Evolutionary conservation across 1,140 invertebrate genomes (phyloP).

Genomic region (Pseudomyrmex concolor): DNA sequence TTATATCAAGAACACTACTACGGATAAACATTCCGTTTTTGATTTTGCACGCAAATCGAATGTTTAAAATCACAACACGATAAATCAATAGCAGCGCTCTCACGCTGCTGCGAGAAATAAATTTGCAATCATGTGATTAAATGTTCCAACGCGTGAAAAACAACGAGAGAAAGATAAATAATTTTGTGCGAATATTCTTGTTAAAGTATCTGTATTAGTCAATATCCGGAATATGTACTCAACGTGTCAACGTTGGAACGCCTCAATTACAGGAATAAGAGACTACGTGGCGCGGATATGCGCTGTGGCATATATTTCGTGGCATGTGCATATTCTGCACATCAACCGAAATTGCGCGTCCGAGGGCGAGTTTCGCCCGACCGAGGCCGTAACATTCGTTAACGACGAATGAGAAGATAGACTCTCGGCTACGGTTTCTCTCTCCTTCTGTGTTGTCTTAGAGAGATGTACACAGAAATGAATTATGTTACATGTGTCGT

Average conservation of each 20-base stretch:
- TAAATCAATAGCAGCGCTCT: neutral
- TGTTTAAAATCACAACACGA: neutral
- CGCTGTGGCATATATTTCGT: constrained; percentile 19
- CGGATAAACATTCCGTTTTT: neutral
- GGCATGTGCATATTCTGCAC: constrained; percentile 43
- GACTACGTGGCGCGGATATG: constrained; percentile 11
- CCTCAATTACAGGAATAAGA: constrained; percentile 49
- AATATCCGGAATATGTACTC: neutral
- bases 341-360: constrained; percentile 49
- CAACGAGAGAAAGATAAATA: too few species aligned
- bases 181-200: too few species aligned
- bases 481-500: neutral
- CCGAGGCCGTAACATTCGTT: constrained; percentile 42
- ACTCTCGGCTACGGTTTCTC: neutral
- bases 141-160: neutral
- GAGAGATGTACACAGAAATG: constrained; percentile 29
- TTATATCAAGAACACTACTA: too few species aligned
- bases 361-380: constrained; percentile 30
- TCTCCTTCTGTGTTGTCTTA: constrained; percentile 2
- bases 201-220: neutral
- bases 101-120: neutral
- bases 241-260: neutral
- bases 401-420: constrained; percentile 31
- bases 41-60: neutral
- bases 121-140: constrained; percentile 3